Evolutionary conservation across 2,797 vertebrate species (phyloP).

Genomic region (Eospalax fontanierii): DNA sequence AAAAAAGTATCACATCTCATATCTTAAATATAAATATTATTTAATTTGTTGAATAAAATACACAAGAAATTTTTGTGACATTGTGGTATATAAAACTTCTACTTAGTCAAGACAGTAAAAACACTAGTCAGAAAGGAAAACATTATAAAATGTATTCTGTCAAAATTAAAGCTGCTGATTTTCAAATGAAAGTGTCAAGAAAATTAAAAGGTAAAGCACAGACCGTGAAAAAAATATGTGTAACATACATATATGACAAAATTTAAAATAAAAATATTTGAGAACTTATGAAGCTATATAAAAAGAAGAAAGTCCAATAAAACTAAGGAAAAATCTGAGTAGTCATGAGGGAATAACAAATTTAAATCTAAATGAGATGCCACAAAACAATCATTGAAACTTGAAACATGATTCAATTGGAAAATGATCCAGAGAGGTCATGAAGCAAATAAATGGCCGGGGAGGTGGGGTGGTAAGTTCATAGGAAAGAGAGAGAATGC

Average conservation of each 20-base stretch:
- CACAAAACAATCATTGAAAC: not conserved
- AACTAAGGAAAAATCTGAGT: not conserved
- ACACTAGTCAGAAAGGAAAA: not conserved
- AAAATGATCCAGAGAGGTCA: not conserved
- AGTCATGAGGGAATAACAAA: not conserved
- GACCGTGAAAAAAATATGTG: not conserved
- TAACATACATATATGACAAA: not conserved
- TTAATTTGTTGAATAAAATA: not conserved
- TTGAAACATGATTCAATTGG: not conserved
- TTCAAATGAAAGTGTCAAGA: not conserved
- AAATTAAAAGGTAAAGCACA: slow-evolving; percentile 23
- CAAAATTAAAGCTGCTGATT: slow-evolving; percentile 51
- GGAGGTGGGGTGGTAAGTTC: no score
- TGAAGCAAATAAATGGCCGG: not conserved
- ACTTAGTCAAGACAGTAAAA: slow-evolving; percentile 1
- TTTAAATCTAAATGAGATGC: not conserved
- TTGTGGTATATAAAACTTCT: not conserved
- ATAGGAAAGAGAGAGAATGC: no score
- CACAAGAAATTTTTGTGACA: not conserved
- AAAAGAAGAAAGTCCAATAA: not conserved
- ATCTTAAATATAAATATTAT: not conserved
- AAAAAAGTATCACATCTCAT: not conserved
- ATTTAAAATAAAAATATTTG: slow-evolving; percentile 2
- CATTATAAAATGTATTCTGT: not conserved
- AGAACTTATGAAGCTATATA: not conserved